phyloP scores from a whole-genome alignment of 2,888 invertebrate genomes.

The Dolomedes plantarius region DNA sequence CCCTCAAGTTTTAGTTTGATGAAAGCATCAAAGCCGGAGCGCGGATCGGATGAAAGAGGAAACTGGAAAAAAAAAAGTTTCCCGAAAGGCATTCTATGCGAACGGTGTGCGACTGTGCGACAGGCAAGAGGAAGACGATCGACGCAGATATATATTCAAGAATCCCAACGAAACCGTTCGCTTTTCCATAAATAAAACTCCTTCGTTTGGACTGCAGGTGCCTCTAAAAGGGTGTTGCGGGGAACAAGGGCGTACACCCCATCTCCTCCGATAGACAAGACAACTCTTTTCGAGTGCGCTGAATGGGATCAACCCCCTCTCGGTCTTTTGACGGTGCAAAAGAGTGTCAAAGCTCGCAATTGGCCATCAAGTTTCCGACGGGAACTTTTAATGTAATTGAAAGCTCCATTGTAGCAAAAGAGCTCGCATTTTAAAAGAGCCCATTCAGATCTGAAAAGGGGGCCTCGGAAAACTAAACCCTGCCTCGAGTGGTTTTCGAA shows the following conservation, averaged over 20 bases:
- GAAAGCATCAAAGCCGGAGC: no score
- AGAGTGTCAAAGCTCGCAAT: slow-evolving; percentile 63
- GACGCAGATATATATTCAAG: no score
- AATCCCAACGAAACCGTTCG: no score
- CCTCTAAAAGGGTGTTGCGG: no score
- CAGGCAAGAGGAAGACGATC: no score
- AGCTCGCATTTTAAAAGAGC: slow-evolving; percentile 41
- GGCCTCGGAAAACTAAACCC: slow-evolving; percentile 58
- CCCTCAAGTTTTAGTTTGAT: no score
- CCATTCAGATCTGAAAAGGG: slow-evolving; percentile 29
- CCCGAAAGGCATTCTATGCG: no score
- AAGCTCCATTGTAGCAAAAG: slow-evolving; percentile 54
- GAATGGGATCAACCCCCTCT: background rate
- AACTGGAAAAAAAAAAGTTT: no score
- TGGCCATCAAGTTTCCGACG: slow-evolving; percentile 55
- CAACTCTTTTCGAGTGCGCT: background rate
- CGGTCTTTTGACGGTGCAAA: slow-evolving; percentile 55
- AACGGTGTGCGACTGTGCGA: no score
- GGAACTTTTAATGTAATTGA: slow-evolving; percentile 62
- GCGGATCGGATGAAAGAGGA: no score
- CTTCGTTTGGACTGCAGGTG: no score
- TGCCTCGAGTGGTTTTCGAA: slow-evolving; percentile 68
- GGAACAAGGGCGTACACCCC: background rate
- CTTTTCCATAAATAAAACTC: no score
- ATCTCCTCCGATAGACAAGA: background rate